Percentiles rank a stretch among this genome's conserved stretches.
Evolutionary conservation across 2,888 invertebrate genomes (phyloP).

Genomic region (Ethmia dodecea): DNA sequence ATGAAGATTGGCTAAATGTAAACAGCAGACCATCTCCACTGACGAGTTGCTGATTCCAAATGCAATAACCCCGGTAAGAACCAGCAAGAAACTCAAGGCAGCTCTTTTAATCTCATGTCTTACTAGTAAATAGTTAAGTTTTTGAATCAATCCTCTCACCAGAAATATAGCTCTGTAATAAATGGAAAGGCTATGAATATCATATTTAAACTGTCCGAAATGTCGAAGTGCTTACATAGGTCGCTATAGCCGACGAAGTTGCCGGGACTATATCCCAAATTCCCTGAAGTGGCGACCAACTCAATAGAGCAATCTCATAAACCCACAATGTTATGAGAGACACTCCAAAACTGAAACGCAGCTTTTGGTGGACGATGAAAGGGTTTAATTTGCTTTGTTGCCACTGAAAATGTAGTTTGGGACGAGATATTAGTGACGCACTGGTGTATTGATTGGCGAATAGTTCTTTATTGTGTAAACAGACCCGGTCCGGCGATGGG

Average conservation of each 20-base stretch:
- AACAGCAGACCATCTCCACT: too few relatives aligned
- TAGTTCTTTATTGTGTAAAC: too few relatives aligned
- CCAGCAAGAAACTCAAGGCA: too few relatives aligned
- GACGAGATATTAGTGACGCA: not conserved
- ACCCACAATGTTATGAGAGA: slow-evolving; percentile 19
- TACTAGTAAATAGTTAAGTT: too few relatives aligned
- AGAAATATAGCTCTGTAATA: too few relatives aligned
- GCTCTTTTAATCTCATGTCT: too few relatives aligned
- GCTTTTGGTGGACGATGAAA: slow-evolving; percentile 1
- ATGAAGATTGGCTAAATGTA: too few relatives aligned
- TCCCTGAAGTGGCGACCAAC: slow-evolving; percentile 35
- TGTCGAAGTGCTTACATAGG: not conserved
- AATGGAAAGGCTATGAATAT: too few relatives aligned
- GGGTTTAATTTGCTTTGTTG: slow-evolving; percentile 11
- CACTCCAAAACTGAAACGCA: not conserved
- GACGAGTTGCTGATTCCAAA: too few relatives aligned
- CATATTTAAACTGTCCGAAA: not conserved
- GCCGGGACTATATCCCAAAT: slow-evolving; percentile 14
- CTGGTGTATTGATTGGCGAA: not conserved
- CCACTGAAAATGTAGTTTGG: not conserved
- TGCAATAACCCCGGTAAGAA: too few relatives aligned
- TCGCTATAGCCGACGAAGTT: slow-evolving; percentile 1
- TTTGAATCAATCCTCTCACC: too few relatives aligned
- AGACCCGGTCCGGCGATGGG: too few relatives aligned
- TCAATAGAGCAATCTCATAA: slow-evolving; percentile 32